These are phyloP conservation scores for Acipenser ruthenus DNA, from an alignment of 2,797 vertebrate genomes.

Conservation along the genomic window DNA sequence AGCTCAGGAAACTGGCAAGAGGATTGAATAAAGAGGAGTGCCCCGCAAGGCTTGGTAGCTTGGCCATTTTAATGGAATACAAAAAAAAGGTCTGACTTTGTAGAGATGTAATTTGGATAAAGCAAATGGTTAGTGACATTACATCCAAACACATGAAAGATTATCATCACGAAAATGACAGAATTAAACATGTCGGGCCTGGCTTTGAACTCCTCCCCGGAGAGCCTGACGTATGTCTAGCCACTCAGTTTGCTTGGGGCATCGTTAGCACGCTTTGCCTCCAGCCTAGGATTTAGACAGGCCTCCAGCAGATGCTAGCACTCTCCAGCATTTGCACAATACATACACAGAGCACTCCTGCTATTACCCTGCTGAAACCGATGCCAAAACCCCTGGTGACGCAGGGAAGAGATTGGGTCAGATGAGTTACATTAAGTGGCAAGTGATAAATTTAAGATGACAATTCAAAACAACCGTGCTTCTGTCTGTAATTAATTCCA, in stretches of 20 bases:
- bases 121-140: constrained; percentile 51
- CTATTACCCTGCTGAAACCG: constrained; percentile 43
- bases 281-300: constrained; percentile 73
- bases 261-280: constrained; percentile 80
- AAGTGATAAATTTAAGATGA: constrained; percentile 98
- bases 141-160: constrained; percentile 60
- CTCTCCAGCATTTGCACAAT: constrained; percentile 38
- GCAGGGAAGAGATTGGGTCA: constrained; percentile 74
- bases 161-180: constrained; percentile 64
- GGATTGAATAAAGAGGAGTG: not conserved
- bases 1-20: not conserved
- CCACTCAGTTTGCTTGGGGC: constrained; percentile 84
- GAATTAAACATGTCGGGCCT: constrained; percentile 56
- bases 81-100: constrained; percentile 19
- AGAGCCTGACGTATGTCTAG: constrained; percentile 47
- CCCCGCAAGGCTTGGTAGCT: not conserved
- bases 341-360: constrained; percentile 39
- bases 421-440: constrained; percentile 95
- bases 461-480: constrained; percentile 90
- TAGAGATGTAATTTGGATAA: constrained; percentile 42
- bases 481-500: constrained; percentile 99
- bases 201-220: constrained; percentile 48
- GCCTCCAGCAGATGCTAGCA: constrained; percentile 74
- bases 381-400: constrained; percentile 66
- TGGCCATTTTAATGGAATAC: not conserved